Conservation (phyloP, 2,797 vertebrate genomes). For the Pogonophryne albipinna region DNA sequence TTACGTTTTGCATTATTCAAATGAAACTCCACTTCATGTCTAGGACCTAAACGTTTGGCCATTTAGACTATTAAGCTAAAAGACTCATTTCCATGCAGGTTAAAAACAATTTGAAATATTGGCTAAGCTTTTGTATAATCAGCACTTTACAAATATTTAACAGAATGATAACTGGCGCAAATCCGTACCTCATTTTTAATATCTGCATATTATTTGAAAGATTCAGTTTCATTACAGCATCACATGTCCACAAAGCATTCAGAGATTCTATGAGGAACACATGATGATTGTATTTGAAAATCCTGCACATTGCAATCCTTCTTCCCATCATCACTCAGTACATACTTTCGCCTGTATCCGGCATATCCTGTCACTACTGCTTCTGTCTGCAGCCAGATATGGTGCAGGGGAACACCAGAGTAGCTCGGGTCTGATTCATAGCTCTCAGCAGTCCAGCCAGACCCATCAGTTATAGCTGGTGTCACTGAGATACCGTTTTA, state of each 20-base stretch:
- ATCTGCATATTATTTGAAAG: conserved; percentile 5
- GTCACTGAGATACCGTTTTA: conserved; percentile 67
- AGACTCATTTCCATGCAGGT: neutral
- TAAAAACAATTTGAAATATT: too few species aligned
- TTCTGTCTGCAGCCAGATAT: conserved; percentile 53
- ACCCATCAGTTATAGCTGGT: conserved; percentile 71
- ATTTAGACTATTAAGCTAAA: neutral
- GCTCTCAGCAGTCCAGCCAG: conserved; percentile 64
- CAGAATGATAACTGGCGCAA: too few species aligned
- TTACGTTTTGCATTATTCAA: neutral
- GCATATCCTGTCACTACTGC: conserved; percentile 40
- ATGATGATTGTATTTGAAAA: conserved; percentile 26
- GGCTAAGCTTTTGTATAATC: too few species aligned
- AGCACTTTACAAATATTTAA: too few species aligned
- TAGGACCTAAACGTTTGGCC: neutral
- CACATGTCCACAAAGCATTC: neutral
- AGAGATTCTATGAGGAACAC: conserved; percentile 9
- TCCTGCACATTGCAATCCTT: conserved; percentile 49
- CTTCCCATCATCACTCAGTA: conserved; percentile 54
- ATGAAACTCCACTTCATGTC: neutral
- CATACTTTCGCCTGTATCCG: conserved; percentile 55
- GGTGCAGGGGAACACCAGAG: conserved; percentile 58
- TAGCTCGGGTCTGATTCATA: conserved; percentile 70
- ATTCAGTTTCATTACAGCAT: neutral
- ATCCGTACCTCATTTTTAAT: neutral